A percentile compares a stretch with the other conserved stretches of the same genome.
phyloP scores from a whole-genome alignment of 2,113 vertebrate genomes.

The Toxotes jaculatrix region DNA sequence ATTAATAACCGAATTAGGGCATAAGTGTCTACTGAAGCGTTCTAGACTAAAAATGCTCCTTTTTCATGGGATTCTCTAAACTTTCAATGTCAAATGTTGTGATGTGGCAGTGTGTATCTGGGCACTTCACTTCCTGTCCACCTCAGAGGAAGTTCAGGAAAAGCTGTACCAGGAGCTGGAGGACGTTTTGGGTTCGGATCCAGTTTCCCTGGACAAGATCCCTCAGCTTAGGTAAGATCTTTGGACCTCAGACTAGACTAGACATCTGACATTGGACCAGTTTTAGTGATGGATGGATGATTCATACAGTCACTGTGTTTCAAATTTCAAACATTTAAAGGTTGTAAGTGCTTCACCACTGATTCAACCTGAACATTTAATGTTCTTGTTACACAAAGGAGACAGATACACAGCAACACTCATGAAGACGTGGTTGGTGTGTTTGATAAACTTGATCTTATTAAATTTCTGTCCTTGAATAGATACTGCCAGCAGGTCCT shows the following conservation, averaged over 20 bases:
- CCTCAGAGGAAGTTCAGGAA: constrained; percentile 91
- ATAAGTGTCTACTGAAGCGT: background rate
- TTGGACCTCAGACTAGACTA: no score
- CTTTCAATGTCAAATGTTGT: background rate
- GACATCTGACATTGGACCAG: background rate
- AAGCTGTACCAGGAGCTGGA: constrained; percentile 90
- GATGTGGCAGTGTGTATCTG: constrained; percentile 92
- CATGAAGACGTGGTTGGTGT: background rate
- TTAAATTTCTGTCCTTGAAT: constrained; percentile 28
- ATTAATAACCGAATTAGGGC: background rate
- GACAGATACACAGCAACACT: no score
- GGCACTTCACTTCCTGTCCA: constrained; percentile 94
- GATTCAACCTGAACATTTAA: background rate
- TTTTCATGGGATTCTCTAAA: background rate
- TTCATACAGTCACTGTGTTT: background rate
- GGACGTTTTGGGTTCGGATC: constrained; percentile 88
- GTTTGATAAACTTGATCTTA: background rate
- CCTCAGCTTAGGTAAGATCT: constrained; percentile 90
- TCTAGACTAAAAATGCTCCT: background rate
- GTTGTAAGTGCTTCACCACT: background rate
- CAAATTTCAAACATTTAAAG: background rate
- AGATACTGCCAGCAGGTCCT: constrained; percentile 95
- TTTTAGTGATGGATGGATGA: no score
- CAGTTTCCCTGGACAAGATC: constrained; percentile 90
- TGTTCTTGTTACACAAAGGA: background rate